Evolutionary conservation across 2,113 vertebrate species (phyloP).

Genomic region (Tamias sibiricus): DNA sequence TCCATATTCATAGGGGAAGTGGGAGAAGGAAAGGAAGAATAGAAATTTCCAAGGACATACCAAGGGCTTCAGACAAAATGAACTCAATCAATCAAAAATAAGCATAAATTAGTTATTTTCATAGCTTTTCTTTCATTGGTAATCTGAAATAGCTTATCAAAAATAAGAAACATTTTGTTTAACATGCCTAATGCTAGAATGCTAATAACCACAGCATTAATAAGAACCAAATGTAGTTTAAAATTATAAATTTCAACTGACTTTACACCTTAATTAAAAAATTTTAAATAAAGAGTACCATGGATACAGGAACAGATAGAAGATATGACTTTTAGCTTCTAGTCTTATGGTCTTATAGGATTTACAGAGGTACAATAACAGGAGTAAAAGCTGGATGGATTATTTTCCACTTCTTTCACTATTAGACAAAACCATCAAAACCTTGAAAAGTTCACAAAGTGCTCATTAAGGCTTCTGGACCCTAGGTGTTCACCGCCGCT

Average conservation of each 20-base stretch:
- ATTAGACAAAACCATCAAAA: neutral
- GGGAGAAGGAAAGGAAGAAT: neutral
- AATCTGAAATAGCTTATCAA: slow-evolving; percentile 41
- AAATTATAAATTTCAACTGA: slow-evolving; percentile 45
- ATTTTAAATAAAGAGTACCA: neutral
- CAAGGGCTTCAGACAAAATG: slow-evolving; percentile 42
- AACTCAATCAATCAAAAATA: slow-evolving; percentile 61
- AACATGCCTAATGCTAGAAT: slow-evolving; percentile 1
- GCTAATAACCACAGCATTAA: slow-evolving; percentile 3
- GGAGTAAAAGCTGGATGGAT: neutral
- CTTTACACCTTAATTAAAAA: slow-evolving; percentile 8
- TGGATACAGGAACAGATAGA: neutral
- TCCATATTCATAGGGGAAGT: neutral
- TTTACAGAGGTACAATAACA: neutral
- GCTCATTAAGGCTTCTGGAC: slow-evolving; percentile 13
- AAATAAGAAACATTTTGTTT: slow-evolving; percentile 56
- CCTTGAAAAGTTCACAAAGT: slow-evolving; percentile 13
- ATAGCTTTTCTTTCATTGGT: neutral
- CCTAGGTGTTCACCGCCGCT: slow-evolving; percentile 43
- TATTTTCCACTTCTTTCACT: neutral
- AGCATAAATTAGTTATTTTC: slow-evolving; percentile 35
- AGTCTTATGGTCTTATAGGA: neutral
- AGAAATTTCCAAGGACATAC: slow-evolving; percentile 35
- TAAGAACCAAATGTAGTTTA: neutral
- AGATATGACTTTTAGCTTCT: neutral